phyloP scores from a whole-genome alignment of 1,140 invertebrate species.

The Papilio polytes region DNA sequence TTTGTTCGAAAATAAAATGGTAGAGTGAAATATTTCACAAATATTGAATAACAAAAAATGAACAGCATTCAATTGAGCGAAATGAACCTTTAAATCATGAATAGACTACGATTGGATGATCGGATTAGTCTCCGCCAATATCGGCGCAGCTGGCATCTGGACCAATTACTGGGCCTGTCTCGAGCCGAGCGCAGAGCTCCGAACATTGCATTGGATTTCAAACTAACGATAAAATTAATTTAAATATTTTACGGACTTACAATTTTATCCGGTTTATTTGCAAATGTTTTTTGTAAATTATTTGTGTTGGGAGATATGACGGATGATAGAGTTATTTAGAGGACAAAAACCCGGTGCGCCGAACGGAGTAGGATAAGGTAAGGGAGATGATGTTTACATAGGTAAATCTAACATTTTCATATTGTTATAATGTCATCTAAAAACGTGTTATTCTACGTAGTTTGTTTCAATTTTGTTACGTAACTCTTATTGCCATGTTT shows the following conservation, averaged over 20 bases:
- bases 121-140: conserved; percentile 33
- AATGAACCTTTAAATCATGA: conserved; percentile 30
- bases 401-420: too few species aligned
- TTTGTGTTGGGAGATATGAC: neutral
- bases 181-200: neutral
- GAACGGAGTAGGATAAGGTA: too few species aligned
- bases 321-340: too few species aligned
- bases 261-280: neutral
- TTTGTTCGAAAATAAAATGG: too few species aligned
- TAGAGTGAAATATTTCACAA: conserved; percentile 5
- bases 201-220: conserved; percentile 25
- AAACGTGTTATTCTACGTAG: neutral
- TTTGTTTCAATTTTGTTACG: too few species aligned
- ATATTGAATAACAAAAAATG: conserved; percentile 11
- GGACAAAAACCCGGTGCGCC: too few species aligned
- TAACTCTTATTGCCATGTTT: too few species aligned
- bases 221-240: conserved; percentile 25
- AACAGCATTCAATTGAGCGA: conserved; percentile 21
- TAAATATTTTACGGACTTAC: neutral
- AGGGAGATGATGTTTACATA: too few species aligned
- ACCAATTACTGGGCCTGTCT: conserved; percentile 28
- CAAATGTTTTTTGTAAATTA: neutral
- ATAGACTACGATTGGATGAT: conserved; percentile 10
- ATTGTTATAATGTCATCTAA: neutral
- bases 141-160: neutral